These are phyloP conservation scores for Eptesicus fuscus DNA, from an alignment of 2,113 vertebrate genomes.

Conservation along the genomic window DNA sequence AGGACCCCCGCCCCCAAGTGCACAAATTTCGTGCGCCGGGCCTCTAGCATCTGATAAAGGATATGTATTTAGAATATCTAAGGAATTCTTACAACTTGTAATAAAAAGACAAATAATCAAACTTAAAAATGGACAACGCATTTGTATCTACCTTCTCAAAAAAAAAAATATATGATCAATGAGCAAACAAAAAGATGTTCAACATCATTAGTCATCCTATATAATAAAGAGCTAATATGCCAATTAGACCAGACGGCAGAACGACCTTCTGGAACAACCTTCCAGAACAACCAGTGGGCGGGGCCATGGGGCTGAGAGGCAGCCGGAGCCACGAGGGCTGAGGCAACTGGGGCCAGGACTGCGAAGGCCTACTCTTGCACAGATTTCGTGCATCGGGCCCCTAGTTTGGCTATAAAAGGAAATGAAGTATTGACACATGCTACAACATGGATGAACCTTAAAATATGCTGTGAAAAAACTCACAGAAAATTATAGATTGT, in stretches of 20 bases:
- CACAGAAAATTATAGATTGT: background rate
- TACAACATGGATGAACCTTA: background rate
- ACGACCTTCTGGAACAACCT: too few species aligned
- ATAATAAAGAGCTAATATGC: too few species aligned
- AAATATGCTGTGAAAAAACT: background rate
- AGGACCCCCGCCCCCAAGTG: too few species aligned
- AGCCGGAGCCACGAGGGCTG: too few species aligned
- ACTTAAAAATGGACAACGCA: background rate
- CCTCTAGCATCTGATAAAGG: background rate
- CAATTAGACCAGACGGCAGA: too few species aligned
- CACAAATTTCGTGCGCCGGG: too few species aligned
- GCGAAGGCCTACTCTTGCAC: too few species aligned
- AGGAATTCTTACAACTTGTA: background rate
- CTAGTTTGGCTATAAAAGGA: background rate
- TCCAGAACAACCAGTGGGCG: too few species aligned
- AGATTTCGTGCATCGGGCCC: background rate
- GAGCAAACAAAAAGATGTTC: background rate
- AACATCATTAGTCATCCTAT: background rate
- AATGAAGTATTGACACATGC: background rate
- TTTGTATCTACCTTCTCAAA: background rate
- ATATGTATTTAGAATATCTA: background rate
- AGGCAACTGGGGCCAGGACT: too few species aligned
- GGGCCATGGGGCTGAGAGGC: too few species aligned
- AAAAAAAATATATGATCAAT: background rate
- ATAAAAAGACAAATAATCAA: background rate